Conservation (phyloP, 2,888 invertebrate species). For the Leptinotarsa peninsularis region DNA sequence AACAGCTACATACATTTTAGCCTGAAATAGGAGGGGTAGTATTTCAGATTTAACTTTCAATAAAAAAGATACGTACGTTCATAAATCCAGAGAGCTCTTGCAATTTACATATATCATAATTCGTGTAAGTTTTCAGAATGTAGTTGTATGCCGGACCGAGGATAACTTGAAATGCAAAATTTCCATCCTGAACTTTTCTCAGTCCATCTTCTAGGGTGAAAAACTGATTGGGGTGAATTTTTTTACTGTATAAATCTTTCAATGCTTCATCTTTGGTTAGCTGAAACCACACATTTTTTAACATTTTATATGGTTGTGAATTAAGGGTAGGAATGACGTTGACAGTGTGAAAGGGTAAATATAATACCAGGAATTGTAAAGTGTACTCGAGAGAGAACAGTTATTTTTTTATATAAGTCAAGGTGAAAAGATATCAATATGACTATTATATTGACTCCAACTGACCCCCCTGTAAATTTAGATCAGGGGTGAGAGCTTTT, state of each 20-base stretch:
- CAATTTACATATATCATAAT: conserved; percentile 68
- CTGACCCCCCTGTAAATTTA: no score
- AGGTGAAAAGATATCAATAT: no score
- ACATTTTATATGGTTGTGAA: no score
- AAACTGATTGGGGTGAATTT: conserved; percentile 62
- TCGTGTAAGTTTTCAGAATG: conserved; percentile 65
- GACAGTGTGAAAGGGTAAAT: no score
- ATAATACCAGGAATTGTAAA: no score
- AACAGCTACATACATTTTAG: conserved; percentile 48
- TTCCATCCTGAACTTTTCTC: conserved; percentile 58
- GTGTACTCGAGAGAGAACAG: no score
- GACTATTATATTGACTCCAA: no score
- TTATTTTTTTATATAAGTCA: no score
- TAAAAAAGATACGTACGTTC: conserved; percentile 46
- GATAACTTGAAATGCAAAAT: conserved; percentile 66
- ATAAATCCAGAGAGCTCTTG: conserved; percentile 62
- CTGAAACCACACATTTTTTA: conserved; percentile 40
- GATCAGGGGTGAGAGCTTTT: no score
- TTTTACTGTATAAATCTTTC: conserved; percentile 60
- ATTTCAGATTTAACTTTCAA: neutral
- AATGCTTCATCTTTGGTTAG: conserved; percentile 60
- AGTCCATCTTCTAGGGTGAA: conserved; percentile 63
- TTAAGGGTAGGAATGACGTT: no score
- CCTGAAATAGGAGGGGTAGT: conserved; percentile 39
- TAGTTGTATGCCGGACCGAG: conserved; percentile 63